Evolutionary conservation across 2,113 vertebrate species (phyloP), one percentile per base, ranked within the genome.

Genomic region (Deroptyus accipitrinus): DNA sequence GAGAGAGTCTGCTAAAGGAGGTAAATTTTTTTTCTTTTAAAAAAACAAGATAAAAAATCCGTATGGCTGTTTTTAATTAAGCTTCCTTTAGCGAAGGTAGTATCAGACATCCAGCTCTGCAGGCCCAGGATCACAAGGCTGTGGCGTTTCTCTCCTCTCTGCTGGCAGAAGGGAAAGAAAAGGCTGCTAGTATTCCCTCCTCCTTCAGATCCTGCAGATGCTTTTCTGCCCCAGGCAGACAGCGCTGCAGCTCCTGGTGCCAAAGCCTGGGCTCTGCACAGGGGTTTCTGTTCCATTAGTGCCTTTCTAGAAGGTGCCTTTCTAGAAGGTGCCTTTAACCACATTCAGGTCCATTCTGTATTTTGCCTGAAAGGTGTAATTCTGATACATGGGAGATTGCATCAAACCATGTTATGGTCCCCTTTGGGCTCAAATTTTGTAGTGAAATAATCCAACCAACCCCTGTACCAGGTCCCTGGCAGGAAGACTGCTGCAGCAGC

Each of bases 161-260:
- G 64, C 54, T 30, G 7, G 68, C 72, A 94, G 85, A 95, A 95
- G 79, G 79, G 83, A 77, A 93, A 95, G 85, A 41, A 85, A 87
- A 86, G 51, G 79, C 76, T 86, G 55, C 42, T 80, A 1, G 49
- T 66, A 49, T 46, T 46, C 23, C 25, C 27, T 92, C 27, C 41
- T 83, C 20, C 41, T 52, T 80, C 44, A 35, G 44, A 28, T 30
- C 24, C 37, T 66, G 76, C 90, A 83, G 72, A 48, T 42, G 54
- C 33, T 31, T 86, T 83, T 80, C 59, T 64, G 41, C 73, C 59
- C 89, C 54, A 52, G 72, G 33, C 59, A 79, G 74, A 46, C 19
- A 73, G 59, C 55, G 46, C 33, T 39, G 22, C 57, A 35, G 33
- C 33, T 88, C 16, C 63, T 63, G 37, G 8, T 91, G 70, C 72